These are phyloP conservation scores for Bombyx huttoni DNA, from an alignment of 2,888 invertebrate species.

Conservation along the genomic window DNA sequence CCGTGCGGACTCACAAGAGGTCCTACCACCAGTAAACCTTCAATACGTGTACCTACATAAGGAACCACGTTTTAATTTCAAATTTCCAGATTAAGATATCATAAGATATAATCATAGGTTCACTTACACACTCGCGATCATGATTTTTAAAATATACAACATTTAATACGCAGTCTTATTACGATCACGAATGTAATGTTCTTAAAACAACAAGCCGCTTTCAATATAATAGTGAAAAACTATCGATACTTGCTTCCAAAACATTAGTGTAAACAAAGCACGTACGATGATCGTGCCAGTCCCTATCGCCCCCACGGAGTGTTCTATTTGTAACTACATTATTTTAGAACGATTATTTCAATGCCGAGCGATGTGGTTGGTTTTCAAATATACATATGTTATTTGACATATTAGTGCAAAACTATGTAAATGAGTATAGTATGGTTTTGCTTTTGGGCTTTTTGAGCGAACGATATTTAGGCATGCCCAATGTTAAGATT, in stretches of 20 bases:
- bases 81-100: no score
- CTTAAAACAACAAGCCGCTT: background rate
- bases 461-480: background rate
- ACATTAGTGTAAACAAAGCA: background rate
- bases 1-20: no score
- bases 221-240: background rate
- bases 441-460: background rate
- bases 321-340: constrained; percentile 23
- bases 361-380: constrained; percentile 16
- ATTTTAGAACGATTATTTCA: constrained; percentile 29
- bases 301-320: constrained; percentile 29
- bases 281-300: constrained; percentile 1
- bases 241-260: background rate
- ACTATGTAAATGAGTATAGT: background rate
- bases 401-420: background rate
- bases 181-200: no score
- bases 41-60: no score
- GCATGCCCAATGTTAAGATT: no score
- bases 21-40: no score
- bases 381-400: constrained; percentile 3
- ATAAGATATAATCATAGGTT: no score
- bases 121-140: no score
- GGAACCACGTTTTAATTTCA: no score
- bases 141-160: no score
- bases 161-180: no score